A percentile compares a stretch with the other conserved stretches of the same genome.
Evolutionary conservation across 2,888 invertebrate species (phyloP).

Genomic region (Choristoneura rosaceana): DNA sequence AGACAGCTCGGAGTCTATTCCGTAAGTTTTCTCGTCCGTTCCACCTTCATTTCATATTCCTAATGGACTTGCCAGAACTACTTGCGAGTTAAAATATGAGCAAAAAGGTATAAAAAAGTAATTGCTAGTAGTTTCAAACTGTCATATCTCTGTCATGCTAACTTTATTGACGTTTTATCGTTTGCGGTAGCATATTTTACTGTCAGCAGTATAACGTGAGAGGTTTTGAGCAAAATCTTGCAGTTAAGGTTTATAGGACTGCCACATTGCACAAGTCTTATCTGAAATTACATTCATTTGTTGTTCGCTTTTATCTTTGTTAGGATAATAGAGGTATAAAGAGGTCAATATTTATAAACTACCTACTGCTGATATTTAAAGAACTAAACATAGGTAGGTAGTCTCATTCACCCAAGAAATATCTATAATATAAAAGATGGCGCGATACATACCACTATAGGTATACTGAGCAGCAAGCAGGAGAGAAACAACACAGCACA

Average conservation of each 20-base stretch:
- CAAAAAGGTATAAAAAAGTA: slow-evolving; percentile 20
- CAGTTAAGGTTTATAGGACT: neutral
- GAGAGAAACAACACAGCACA: no score
- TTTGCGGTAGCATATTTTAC: slow-evolving; percentile 6
- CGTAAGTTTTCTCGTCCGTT: slow-evolving; percentile 68
- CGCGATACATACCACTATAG: no score
- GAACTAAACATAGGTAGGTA: no score
- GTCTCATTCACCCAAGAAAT: no score
- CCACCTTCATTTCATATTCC: slow-evolving; percentile 68
- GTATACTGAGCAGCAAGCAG: no score
- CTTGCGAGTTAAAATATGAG: slow-evolving; percentile 41
- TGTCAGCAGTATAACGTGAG: neutral
- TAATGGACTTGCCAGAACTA: slow-evolving; percentile 67
- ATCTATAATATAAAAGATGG: no score
- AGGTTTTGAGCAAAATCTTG: slow-evolving; percentile 5
- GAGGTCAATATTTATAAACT: neutral
- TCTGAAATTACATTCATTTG: neutral
- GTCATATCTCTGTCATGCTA: slow-evolving; percentile 5
- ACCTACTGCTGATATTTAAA: no score
- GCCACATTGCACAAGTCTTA: neutral
- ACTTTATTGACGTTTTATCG: slow-evolving; percentile 17
- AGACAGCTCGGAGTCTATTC: slow-evolving; percentile 55
- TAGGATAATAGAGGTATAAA: neutral
- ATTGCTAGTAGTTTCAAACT: slow-evolving; percentile 15
- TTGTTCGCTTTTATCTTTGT: neutral